Evolutionary conservation across 2,797 vertebrate species (phyloP), one percentile per base, ranked within the genome.

Genomic region (Anisognathus igniventris): DNA sequence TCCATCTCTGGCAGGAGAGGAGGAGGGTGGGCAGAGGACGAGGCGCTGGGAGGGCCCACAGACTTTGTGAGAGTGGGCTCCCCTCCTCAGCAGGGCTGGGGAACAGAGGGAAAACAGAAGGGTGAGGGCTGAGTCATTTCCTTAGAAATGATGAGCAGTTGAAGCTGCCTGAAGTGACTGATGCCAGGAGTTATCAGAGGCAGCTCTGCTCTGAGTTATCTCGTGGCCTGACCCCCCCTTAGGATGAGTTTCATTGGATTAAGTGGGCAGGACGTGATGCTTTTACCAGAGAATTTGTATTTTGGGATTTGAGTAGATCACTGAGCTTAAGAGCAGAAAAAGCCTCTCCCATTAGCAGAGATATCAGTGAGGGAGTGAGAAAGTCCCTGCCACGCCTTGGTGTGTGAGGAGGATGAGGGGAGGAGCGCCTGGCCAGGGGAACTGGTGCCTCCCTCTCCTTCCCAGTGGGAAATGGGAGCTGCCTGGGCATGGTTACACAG

Each of bases 71-170:
- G 93, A 91, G 94, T 68, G 70, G 90, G 93, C 70, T 88, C 73
- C 62, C 7, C 94, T 88, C 65, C 7, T 47, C 54, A 61, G 65
- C 81, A 74, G 47, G 62, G 85, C 71, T 91, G 70, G 37, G 73
- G 88, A 95, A 90, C 82, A 93, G 78, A 75, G 86, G 70, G 85
- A 93, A 88, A 81, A 76, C 94, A 95, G 95, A 92, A 96, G 91
- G 92, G 93, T 60, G 88, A 95, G 64, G 87, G 93, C 95, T 93
- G 95, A 96, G 93, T 96, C 92, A 96, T 94, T 90, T 94, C 87
- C 95, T 90, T 73, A 21, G 87, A 60, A 92, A 84, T 30, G 87
- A 86, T 57, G 93, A 92, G 44, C 40, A 58, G 65, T 90, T 88
- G 10, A 61, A 96, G 93, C 86, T 96, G 91, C 91, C 87, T 93